Base-by-base conservation (phyloP, 1,140 invertebrate species). In the Varroa destructor region DNA sequence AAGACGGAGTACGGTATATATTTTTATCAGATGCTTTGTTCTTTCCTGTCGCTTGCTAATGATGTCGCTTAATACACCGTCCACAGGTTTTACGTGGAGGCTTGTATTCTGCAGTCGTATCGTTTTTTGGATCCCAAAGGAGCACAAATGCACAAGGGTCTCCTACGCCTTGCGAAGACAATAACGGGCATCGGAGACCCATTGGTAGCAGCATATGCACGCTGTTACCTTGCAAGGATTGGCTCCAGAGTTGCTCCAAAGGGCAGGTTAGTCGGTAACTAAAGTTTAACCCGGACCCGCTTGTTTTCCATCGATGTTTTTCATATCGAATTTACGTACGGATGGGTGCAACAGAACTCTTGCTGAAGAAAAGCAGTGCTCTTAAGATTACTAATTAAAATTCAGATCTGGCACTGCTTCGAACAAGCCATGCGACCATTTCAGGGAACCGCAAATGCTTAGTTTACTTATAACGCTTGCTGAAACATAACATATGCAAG, bases 141-240 rank as follows among this genome's bases (percentile, higher is more conserved):
- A 2, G 61, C 46, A 5, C 61, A 67, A 8, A 67, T 67, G 61
- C 61, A 84, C 72, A 83, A 85, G 56, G 85, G 88, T 37, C 79
- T 97, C 8, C 78, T 82, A 14, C 84, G 93, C 74, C 80, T 97
- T 71, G 87, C 89, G 0, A 82, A 82, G 74, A 93, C 93, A 87
- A 88, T 92, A 64, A 82, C 91, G 75, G 93, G 94, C 14, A 92
- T 97, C 77, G 93, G 91, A 4, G 89, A 97, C 82, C 93, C 93
- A 0, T 81, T 97, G 70, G 91, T 96, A 0, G 88, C 92, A 25
- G 83, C 87, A 46, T 97, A 96, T 81, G 87, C 89, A 3, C 83
- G 93, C 55, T 90, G 90, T 78, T 97, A 97, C 79, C 81, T 98
- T 10, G 91, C 90, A 76, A 84, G 91, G 74, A 86, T 93, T 71